phyloP scores from a whole-genome alignment of 1,140 invertebrate genomes.

The Lordiphosa stackelbergi region DNA sequence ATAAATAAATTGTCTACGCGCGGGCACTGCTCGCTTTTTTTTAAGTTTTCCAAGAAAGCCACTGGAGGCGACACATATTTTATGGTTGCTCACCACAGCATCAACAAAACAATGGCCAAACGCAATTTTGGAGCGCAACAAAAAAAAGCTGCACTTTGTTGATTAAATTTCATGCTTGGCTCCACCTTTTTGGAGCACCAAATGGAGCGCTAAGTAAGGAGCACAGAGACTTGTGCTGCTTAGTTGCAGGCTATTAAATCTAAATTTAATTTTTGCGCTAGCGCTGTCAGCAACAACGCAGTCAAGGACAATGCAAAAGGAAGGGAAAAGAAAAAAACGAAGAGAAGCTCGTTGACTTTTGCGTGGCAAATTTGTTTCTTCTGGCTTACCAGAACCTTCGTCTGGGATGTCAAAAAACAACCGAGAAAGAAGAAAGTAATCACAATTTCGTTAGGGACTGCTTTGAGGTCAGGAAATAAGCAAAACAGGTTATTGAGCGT shows the following conservation, averaged over 20 bases:
- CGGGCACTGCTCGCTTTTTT: conserved; percentile 34
- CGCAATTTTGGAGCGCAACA: conserved; percentile 28
- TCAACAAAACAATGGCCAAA: conserved; percentile 32
- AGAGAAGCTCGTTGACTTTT: conserved; percentile 10
- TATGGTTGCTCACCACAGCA: conserved; percentile 44
- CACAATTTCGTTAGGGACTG: conserved; percentile 5
- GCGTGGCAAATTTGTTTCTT: conserved; percentile 11
- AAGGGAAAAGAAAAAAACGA: not conserved
- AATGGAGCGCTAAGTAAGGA: conserved; percentile 18
- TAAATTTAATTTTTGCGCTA: conserved; percentile 61
- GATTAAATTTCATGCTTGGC: conserved; percentile 70
- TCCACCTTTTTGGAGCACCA: conserved; percentile 49
- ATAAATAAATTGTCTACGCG: conserved; percentile 59
- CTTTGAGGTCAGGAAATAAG: too few relatives aligned
- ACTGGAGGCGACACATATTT: conserved; percentile 65
- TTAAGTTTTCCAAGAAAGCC: conserved; percentile 48
- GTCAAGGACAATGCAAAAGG: conserved; percentile 30
- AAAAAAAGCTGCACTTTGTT: conserved; percentile 65
- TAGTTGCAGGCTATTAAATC: conserved; percentile 54
- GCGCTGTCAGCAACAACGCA: conserved; percentile 31
- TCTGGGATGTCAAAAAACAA: conserved; percentile 6
- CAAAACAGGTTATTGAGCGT: too few relatives aligned
- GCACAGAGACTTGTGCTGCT: conserved; percentile 15
- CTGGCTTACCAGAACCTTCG: conserved; percentile 7
- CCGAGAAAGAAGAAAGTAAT: conserved; percentile 4